phyloP scores from a whole-genome alignment of 2,113 vertebrate species.

The Campylorhamphus procurvoides region DNA sequence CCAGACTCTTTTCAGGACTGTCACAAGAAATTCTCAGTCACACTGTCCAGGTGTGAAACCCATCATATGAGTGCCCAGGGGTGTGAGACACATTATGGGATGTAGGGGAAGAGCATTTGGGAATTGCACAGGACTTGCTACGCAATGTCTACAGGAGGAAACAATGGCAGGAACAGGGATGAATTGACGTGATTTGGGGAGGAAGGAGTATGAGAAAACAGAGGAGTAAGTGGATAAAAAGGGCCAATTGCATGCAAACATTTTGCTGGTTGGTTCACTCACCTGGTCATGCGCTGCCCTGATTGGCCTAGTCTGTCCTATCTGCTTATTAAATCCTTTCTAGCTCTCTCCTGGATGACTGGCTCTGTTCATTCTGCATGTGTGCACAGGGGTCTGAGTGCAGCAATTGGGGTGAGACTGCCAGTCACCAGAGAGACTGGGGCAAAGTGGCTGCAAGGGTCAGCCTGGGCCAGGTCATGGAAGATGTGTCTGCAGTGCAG shows the following conservation, averaged over 20 bases:
- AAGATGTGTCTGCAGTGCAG: neutral
- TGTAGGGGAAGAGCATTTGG: neutral
- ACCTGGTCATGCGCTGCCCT: accelerated
- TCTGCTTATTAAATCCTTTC: neutral
- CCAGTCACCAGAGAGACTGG: neutral
- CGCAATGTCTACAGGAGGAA: neutral
- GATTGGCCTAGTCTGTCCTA: neutral
- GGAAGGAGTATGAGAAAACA: neutral
- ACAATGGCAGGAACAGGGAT: neutral
- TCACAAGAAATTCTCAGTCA: neutral
- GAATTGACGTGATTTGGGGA: neutral
- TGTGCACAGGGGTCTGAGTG: too few relatives aligned
- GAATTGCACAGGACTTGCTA: neutral
- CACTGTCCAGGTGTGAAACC: neutral
- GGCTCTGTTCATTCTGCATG: neutral
- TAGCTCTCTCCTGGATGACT: neutral
- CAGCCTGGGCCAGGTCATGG: neutral
- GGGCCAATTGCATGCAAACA: neutral
- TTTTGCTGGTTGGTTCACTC: neutral
- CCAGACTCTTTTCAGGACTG: neutral
- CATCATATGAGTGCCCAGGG: accelerated
- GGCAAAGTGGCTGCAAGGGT: accelerated
- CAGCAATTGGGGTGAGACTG: neutral
- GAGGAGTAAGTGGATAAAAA: neutral
- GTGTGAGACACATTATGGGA: neutral